A percentile compares a stretch with the other conserved stretches of the same genome.
phyloP scores from a whole-genome alignment of 2,797 vertebrate species.

The Acanthopagrus latus region DNA sequence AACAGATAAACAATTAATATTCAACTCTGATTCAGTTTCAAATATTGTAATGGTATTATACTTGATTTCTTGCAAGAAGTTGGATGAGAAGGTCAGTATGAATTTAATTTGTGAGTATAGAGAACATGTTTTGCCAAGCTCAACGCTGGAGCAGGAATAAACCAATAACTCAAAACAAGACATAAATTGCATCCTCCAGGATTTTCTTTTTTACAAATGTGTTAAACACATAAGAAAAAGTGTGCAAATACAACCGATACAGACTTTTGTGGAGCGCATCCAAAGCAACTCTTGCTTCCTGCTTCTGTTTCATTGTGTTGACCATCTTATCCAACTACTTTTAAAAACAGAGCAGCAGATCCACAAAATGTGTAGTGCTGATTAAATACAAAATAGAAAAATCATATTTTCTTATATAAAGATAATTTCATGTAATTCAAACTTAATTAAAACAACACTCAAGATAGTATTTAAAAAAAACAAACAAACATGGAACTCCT shows the following conservation, averaged over 20 bases:
- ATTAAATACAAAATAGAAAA: constrained; percentile 41
- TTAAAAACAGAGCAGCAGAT: constrained; percentile 35
- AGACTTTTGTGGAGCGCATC: neutral
- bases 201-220: neutral
- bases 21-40: constrained; percentile 15
- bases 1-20: constrained; percentile 3
- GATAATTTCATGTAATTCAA: constrained; percentile 37
- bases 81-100: constrained; percentile 28
- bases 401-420: constrained; percentile 22
- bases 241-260: constrained; percentile 9
- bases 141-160: neutral
- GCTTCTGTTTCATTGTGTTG: neutral
- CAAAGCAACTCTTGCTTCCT: neutral
- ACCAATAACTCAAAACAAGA: neutral
- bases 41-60: constrained; percentile 8
- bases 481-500: constrained; percentile 2
- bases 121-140: too few relatives aligned
- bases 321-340: constrained; percentile 28
- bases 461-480: constrained; percentile 32
- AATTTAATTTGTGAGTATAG: neutral
- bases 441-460: constrained; percentile 15
- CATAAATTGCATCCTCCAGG: neutral
- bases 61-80: constrained; percentile 9
- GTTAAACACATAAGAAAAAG: constrained; percentile 1
- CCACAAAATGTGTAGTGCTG: constrained; percentile 36